A percentile compares a stretch with the other conserved stretches of the same genome.
Conservation (phyloP, 2,888 invertebrate species). For the Ophioninae sp. region DNA sequence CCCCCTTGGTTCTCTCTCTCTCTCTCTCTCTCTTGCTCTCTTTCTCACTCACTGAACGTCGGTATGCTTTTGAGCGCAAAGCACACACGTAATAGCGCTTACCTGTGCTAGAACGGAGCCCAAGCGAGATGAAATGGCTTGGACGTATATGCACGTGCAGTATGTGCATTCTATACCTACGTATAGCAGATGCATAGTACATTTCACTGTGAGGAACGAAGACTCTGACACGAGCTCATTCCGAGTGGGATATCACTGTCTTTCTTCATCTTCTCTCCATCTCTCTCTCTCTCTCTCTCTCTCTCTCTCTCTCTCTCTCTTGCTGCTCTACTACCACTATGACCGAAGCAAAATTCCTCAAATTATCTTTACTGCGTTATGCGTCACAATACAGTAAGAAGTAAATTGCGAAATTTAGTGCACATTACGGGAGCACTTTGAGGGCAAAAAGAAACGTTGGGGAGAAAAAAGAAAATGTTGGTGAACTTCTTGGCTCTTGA, state of each 20-base stretch:
- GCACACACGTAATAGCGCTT: constrained; percentile 29
- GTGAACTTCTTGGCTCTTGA: neutral
- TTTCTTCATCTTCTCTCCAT: neutral
- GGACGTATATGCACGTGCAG: constrained; percentile 8
- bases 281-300: neutral
- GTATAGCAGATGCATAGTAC: neutral
- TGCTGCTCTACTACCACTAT: constrained; percentile 11
- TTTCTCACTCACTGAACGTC: constrained; percentile 6
- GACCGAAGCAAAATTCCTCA: constrained; percentile 39
- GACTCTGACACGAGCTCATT: constrained; percentile 32
- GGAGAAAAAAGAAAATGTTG: no score
- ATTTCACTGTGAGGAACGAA: constrained; percentile 20
- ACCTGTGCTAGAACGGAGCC: constrained; percentile 21
- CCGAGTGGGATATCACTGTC: constrained; percentile 34
- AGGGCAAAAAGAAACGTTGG: neutral
- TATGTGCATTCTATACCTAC: no score
- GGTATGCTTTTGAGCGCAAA: constrained; percentile 24
- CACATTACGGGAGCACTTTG: neutral
- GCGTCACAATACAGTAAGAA: neutral
- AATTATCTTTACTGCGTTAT: constrained; percentile 38
- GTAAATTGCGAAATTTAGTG: neutral
- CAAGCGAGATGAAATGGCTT: constrained; percentile 30
- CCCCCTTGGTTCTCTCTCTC: constrained; percentile 2
- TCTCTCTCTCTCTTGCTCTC: constrained; percentile 7
- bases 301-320: neutral